Evolutionary conservation across 2,797 vertebrate genomes (phyloP).

Genomic region (Benthosema pterotum): DNA sequence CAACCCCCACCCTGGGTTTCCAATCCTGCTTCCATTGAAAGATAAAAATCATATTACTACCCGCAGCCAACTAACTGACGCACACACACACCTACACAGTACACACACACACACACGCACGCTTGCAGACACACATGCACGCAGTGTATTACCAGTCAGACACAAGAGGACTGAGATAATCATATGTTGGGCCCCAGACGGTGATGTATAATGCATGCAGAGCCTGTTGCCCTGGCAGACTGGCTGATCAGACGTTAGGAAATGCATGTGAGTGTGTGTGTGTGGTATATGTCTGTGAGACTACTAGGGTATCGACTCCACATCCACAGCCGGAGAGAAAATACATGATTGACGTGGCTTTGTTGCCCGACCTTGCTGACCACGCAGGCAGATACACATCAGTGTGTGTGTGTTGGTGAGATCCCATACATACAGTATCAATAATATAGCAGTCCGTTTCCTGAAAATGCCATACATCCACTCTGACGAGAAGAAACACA

Average conservation of each 20-base stretch:
- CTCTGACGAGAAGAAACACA: too few relatives aligned
- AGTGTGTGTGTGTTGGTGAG: background rate
- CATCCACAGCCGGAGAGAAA: background rate
- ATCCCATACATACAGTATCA: too few relatives aligned
- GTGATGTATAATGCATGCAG: conserved; percentile 43
- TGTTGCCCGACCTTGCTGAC: conserved; percentile 10
- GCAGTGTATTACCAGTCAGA: conserved; percentile 1
- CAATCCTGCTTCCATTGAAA: background rate
- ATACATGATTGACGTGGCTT: conserved; percentile 24
- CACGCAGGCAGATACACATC: background rate
- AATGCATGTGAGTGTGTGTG: conserved; percentile 1
- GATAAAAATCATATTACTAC: conserved; percentile 9
- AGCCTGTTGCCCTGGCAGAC: conserved; percentile 24
- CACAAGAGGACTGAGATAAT: conserved; percentile 22
- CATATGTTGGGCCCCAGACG: conserved; percentile 41
- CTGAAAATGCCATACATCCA: too few relatives aligned
- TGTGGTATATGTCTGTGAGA: conserved; percentile 12
- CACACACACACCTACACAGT: conserved; percentile 3
- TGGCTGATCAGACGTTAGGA: conserved; percentile 12
- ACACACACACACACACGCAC: background rate
- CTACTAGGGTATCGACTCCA: background rate
- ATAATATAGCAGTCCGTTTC: too few relatives aligned
- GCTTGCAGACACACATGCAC: background rate
- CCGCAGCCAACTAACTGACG: background rate
- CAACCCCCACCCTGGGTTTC: background rate